phyloP scores from a whole-genome alignment of 2,797 vertebrate genomes.

The Phylloscopus collybita region DNA sequence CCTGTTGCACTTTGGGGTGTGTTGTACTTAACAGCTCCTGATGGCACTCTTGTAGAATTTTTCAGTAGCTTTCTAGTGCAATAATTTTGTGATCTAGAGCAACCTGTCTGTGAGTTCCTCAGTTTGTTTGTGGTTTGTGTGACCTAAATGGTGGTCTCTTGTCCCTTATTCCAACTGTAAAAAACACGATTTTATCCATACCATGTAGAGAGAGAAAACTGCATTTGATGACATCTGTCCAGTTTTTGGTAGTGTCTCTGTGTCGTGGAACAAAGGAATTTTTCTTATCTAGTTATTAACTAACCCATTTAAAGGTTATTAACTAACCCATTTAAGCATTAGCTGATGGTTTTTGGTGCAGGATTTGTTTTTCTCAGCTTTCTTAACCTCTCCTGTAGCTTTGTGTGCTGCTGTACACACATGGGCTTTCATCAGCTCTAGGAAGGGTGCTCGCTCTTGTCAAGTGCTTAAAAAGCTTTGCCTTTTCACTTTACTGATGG shows the following conservation, averaged over 20 bases:
- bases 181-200: neutral
- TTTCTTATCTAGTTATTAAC: neutral
- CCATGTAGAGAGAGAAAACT: neutral
- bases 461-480: neutral
- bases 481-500: neutral
- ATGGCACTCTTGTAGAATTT: neutral
- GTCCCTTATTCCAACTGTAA: neutral
- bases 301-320: neutral
- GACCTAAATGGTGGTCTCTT: neutral
- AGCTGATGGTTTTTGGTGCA: neutral
- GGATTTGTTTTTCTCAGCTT: neutral
- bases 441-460: neutral
- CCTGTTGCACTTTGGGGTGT: neutral
- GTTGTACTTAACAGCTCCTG: neutral
- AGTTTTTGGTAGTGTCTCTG: neutral
- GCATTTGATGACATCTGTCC: neutral
- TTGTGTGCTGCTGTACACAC: neutral
- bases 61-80: neutral
- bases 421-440: neutral
- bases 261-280: fast-evolving
- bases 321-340: neutral
- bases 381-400: neutral
- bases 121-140: neutral
- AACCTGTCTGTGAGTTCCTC: neutral
- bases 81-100: neutral